Evolutionary conservation across 2,888 invertebrate species (phyloP).

Genomic region (Ichneumon xanthorius): DNA sequence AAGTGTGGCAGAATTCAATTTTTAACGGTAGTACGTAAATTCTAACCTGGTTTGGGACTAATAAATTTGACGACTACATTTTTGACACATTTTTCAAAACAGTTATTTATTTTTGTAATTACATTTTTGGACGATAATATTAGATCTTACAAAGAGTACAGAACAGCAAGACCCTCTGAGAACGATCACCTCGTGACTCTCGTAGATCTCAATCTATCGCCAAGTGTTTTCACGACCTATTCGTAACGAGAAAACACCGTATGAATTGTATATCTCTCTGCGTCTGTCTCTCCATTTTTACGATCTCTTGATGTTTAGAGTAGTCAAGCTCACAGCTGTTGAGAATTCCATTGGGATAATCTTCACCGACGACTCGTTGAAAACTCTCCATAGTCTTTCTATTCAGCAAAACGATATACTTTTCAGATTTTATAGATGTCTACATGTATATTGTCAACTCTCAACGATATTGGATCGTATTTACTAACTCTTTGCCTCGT

Average conservation of each 20-base stretch:
- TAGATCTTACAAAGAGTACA: background rate
- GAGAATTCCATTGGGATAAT: constrained; percentile 11
- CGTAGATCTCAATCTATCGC: constrained; percentile 18
- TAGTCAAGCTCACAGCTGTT: constrained; percentile 39
- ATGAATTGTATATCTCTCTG: constrained; percentile 23
- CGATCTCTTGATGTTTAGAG: constrained; percentile 56
- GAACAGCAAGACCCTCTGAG: constrained; percentile 4
- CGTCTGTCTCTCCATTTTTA: constrained; percentile 20
- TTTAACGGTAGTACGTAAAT: too few species aligned
- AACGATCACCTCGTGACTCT: constrained; percentile 15
- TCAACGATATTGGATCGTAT: background rate
- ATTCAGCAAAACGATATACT: background rate
- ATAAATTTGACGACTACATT: background rate
- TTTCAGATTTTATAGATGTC: background rate
- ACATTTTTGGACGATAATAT: background rate
- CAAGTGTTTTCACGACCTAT: constrained; percentile 24
- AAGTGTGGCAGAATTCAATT: too few species aligned
- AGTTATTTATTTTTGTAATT: background rate
- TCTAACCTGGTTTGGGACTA: too few species aligned
- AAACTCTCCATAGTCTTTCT: background rate
- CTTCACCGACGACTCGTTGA: background rate
- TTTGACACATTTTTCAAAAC: background rate
- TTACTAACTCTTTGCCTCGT: constrained; percentile 16
- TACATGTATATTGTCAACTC: background rate
- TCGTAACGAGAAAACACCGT: background rate